Evolutionary conservation across 2,888 invertebrate genomes (phyloP).

Genomic region (Emmelina monodactyla): DNA sequence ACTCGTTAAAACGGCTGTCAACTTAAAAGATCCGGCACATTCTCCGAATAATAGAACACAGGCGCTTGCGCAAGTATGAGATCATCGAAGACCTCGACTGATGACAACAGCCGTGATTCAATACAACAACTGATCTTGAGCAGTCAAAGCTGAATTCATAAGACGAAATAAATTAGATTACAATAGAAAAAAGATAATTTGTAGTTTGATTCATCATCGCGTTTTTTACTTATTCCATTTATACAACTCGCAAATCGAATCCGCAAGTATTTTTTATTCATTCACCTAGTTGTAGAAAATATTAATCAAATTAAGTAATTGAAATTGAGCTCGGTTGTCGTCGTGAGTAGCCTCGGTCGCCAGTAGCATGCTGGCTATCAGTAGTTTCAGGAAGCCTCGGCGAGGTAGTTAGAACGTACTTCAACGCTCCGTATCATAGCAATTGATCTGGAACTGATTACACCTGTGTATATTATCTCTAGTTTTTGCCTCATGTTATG

Average conservation of each 20-base stretch:
- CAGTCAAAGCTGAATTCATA: conserved; percentile 18
- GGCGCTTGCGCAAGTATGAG: conserved; percentile 35
- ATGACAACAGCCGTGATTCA: conserved; percentile 47
- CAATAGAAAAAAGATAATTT: conserved; percentile 18
- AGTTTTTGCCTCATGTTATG: conserved; percentile 3
- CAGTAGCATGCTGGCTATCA: no score
- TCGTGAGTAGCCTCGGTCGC: no score
- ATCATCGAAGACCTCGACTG: conserved; percentile 42
- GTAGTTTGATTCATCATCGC: conserved; percentile 12
- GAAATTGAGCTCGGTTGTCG: no score
- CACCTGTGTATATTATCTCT: not conserved
- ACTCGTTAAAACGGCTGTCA: not conserved
- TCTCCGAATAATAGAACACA: conserved; percentile 30
- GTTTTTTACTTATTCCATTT: no score
- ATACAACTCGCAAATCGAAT: no score
- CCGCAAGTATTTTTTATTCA: no score
- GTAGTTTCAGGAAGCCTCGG: no score
- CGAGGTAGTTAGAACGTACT: no score
- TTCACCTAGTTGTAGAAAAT: no score
- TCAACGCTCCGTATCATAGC: no score
- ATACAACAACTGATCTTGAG: conserved; percentile 21
- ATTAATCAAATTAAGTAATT: no score
- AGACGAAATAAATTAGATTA: conserved; percentile 7
- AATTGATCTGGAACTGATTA: not conserved
- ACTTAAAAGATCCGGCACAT: not conserved